Evolutionary conservation across 1,140 invertebrate species (phyloP).

Genomic region (Paralvinella palmiformis): DNA sequence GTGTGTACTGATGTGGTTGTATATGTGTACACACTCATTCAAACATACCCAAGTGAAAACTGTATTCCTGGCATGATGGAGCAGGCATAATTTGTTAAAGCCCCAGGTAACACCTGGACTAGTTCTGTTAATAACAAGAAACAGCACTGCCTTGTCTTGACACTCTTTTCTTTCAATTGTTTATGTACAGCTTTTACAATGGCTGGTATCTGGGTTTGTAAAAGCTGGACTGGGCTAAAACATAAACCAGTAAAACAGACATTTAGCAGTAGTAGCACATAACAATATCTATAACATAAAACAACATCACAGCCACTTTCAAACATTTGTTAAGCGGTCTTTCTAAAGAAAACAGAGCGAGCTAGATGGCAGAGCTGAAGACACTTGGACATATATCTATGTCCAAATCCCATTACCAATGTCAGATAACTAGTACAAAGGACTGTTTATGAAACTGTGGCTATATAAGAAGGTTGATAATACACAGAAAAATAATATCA

Average conservation of each 20-base stretch:
- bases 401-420: too few species aligned
- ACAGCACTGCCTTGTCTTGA: constrained; percentile 87
- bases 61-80: constrained; percentile 83
- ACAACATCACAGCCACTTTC: neutral
- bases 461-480: too few species aligned
- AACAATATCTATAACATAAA: neutral
- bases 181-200: constrained; percentile 80
- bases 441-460: too few species aligned
- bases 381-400: too few species aligned
- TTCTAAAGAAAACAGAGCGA: too few species aligned
- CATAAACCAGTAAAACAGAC: neutral
- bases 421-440: too few species aligned
- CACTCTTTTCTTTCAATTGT: constrained; percentile 88
- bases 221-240: constrained; percentile 43
- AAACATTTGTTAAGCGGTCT: too few species aligned
- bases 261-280: neutral
- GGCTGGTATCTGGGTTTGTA: constrained; percentile 58
- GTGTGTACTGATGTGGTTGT: constrained; percentile 13
- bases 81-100: constrained; percentile 76
- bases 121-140: constrained; percentile 86
- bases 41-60: constrained; percentile 74
- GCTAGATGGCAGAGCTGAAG: too few species aligned
- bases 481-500: too few species aligned
- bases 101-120: constrained; percentile 79
- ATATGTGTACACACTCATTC: neutral